Percentiles rank a stretch among this genome's conserved stretches.
These are phyloP conservation scores for Drosophila lacteicornis DNA, from an alignment of 1,140 invertebrate genomes.

Conservation along the genomic window DNA sequence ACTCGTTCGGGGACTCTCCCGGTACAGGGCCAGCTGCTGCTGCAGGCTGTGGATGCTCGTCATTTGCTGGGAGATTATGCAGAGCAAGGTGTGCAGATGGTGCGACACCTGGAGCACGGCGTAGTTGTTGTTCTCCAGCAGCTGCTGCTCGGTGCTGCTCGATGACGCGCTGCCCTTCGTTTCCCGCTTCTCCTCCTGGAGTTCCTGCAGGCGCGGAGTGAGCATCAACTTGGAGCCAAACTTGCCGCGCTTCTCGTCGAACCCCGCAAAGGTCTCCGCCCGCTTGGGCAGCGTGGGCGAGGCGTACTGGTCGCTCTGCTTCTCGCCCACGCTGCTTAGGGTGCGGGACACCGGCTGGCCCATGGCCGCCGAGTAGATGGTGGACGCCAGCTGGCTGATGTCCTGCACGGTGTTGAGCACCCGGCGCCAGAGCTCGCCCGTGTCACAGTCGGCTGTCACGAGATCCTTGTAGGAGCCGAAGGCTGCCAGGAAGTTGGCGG, in stretches of 20 bases:
- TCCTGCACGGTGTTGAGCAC: slow-evolving; percentile 89
- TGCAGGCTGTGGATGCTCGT: slow-evolving; percentile 92
- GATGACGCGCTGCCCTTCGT: slow-evolving; percentile 8
- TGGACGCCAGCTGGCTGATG: slow-evolving; percentile 89
- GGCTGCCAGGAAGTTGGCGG: slow-evolving; percentile 79
- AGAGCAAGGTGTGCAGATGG: slow-evolving; percentile 92
- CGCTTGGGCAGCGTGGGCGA: slow-evolving; percentile 94
- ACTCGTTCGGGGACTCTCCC: slow-evolving; percentile 85
- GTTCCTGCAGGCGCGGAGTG: slow-evolving; percentile 71
- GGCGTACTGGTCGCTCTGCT: slow-evolving; percentile 92
- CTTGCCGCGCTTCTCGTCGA: slow-evolving; percentile 89
- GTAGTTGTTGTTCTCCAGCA: slow-evolving; percentile 88
- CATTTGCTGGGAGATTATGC: slow-evolving; percentile 93
- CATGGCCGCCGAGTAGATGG: slow-evolving; percentile 89
- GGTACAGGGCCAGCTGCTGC: slow-evolving; percentile 87
- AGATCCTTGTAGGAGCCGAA: slow-evolving; percentile 86
- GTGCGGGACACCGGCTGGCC: slow-evolving; percentile 91
- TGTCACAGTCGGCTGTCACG: slow-evolving; percentile 87
- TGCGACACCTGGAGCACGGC: slow-evolving; percentile 91
- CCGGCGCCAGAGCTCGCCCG: slow-evolving; percentile 89
- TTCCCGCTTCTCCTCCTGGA: slow-evolving; percentile 73
- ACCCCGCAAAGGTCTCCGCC: slow-evolving; percentile 97
- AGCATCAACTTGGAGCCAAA: slow-evolving; percentile 66
- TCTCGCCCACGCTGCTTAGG: slow-evolving; percentile 95
- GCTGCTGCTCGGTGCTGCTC: slow-evolving; percentile 50